Base-by-base conservation (phyloP, 2,888 invertebrate species). In the Anodontia alba region DNA sequence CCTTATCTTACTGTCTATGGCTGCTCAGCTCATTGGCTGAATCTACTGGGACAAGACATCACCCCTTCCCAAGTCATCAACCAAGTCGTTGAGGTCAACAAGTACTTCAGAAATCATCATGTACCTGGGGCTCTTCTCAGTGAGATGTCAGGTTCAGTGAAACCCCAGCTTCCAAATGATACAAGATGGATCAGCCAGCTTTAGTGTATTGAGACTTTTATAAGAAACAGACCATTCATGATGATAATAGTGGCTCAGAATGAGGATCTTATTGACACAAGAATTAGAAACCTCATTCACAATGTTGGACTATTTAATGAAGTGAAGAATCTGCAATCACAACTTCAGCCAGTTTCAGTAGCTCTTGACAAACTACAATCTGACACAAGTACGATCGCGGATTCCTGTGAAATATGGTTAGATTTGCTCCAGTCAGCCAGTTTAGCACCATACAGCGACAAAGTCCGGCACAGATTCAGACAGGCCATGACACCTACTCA, bases 21-120 rank as follows among this genome's bases (percentile, higher is more conserved):
- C 1, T 78, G 66, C 62, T 74, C 71, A 36, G 70, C 79, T 46
- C 79, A 79, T 36, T 81, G 66, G 78, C 33, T 78, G 29, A 78
- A 81, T 36, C 68, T 78, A 5, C 75, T 75, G 31, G 81, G 77
- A 10, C 74, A 62, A 66, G 78, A 75, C 15, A 43, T 78, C 31
- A 78, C 81, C 38, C 78, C 81, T 36, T 5, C 62, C 10, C 51
- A 70, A 46, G 72, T 75, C 17, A 78, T 78, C 31, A 78, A 31
- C 23, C 81, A 81, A 42, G 43, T 81, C 26, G 74, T 71, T 20
- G 78, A 78, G 38, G 51, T 78, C 1, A 78, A 81, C 46, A 81
- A 81, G 38, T 80, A 81, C 66, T 81, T 81, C 36, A 38, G 77
- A 17, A 81, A 81, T 66, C 81, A 81, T 42, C 73, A 73, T 62